These are phyloP conservation scores for Tineola bisselliella DNA, from an alignment of 2,888 invertebrate species.

Conservation along the genomic window DNA sequence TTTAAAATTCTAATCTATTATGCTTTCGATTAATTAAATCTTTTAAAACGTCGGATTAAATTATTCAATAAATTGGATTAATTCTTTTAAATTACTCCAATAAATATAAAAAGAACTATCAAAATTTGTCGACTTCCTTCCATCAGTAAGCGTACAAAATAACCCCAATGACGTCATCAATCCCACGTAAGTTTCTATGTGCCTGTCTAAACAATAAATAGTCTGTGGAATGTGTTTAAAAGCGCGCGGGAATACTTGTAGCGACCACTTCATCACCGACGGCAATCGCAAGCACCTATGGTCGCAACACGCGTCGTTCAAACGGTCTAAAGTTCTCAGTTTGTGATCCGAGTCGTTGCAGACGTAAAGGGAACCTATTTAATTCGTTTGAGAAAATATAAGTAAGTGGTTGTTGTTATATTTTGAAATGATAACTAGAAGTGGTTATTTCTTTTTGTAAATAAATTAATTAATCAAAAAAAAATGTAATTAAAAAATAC, in stretches of 20 bases:
- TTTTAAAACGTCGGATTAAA: too few relatives aligned
- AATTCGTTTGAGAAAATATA: background rate
- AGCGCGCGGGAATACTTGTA: slow-evolving; percentile 6
- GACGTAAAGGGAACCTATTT: background rate
- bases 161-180: background rate
- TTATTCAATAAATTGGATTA: too few relatives aligned
- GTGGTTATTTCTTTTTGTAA: too few relatives aligned
- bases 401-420: background rate
- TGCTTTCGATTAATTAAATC: too few relatives aligned
- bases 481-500: too few relatives aligned
- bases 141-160: too few relatives aligned
- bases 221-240: slow-evolving; percentile 9
- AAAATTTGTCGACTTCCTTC: too few relatives aligned
- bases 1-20: too few relatives aligned
- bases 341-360: background rate
- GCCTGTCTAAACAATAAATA: background rate
- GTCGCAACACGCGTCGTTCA: background rate
- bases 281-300: background rate
- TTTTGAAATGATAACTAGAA: too few relatives aligned
- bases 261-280: background rate
- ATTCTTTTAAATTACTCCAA: too few relatives aligned
- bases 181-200: background rate
- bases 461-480: too few relatives aligned
- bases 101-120: too few relatives aligned
- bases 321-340: background rate